These are phyloP conservation scores for Apostichopus californicus DNA, from an alignment of 35 echinoderm and acorn worm genomes.

Conservation along the genomic window DNA sequence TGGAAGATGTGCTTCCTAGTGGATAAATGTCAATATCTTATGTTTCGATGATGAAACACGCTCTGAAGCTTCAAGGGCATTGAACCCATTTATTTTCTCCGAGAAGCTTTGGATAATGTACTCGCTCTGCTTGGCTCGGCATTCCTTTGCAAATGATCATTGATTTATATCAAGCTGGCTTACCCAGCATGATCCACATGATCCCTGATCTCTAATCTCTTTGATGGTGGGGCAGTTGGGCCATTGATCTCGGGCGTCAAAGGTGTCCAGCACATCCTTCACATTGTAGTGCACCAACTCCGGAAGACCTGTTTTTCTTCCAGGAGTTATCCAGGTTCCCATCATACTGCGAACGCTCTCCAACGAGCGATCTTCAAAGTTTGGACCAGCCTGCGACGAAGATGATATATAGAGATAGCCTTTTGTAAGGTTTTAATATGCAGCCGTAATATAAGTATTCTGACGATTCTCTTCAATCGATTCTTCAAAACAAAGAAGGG, in stretches of 20 bases:
- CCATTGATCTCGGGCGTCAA: constrained; percentile 80
- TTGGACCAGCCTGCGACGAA: constrained; percentile 61
- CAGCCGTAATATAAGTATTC: too few relatives aligned
- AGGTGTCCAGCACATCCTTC: constrained; percentile 64
- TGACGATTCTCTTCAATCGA: too few relatives aligned
- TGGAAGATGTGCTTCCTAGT: too few relatives aligned
- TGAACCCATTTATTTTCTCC: too few relatives aligned
- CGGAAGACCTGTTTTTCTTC: constrained; percentile 31
- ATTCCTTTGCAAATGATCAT: background rate
- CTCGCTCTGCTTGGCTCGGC: too few relatives aligned
- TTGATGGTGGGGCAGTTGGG: constrained; percentile 82
- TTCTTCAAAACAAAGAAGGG: too few relatives aligned
- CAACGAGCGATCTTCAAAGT: constrained; percentile 59
- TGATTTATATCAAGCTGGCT: background rate
- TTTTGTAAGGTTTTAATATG: too few relatives aligned
- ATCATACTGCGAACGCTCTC: constrained; percentile 68
- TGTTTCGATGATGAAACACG: too few relatives aligned
- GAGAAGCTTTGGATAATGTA: too few relatives aligned
- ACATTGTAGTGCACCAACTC: constrained; percentile 12
- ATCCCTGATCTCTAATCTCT: constrained; percentile 85
- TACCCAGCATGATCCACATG: constrained; percentile 96
- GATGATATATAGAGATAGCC: too few relatives aligned
- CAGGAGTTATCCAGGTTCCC: constrained; percentile 32
- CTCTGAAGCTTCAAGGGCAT: too few relatives aligned
- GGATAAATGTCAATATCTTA: too few relatives aligned